These are phyloP conservation scores for Erebia ligea DNA, from an alignment of 2,888 invertebrate genomes.

Conservation along the genomic window DNA sequence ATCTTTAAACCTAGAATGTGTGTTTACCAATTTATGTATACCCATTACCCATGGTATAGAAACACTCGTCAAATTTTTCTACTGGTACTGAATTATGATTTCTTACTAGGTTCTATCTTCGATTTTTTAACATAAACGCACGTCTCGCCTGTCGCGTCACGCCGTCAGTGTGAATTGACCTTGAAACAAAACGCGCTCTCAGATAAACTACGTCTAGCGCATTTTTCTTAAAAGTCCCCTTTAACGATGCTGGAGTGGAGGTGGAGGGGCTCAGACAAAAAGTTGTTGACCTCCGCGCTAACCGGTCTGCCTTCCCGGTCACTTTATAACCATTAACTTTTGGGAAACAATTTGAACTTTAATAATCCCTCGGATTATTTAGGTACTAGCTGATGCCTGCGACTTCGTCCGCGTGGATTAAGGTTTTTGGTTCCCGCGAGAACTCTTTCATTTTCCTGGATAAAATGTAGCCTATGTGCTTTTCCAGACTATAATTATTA, in stretches of 20 bases:
- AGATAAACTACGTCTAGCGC: constrained; percentile 22
- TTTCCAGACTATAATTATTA: background rate
- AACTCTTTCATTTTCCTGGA: background rate
- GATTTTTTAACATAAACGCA: background rate
- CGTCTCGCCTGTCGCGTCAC: background rate
- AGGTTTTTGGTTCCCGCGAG: background rate
- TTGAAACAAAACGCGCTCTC: background rate
- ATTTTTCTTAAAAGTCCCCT: constrained; percentile 25
- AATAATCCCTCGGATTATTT: background rate
- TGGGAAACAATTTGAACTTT: constrained; percentile 8
- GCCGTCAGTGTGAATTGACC: background rate
- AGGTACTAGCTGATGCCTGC: background rate
- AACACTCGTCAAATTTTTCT: too few species aligned
- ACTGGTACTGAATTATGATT: too few species aligned
- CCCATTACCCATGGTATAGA: too few species aligned
- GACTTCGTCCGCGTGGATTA: background rate
- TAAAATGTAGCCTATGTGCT: background rate
- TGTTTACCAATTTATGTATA: too few species aligned
- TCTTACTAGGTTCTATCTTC: background rate
- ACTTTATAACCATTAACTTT: constrained; percentile 13
- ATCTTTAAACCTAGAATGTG: too few species aligned
- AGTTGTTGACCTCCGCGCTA: constrained; percentile 17
- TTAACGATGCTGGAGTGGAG: constrained; percentile 14
- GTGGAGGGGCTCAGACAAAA: constrained; percentile 21
- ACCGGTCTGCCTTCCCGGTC: constrained; percentile 22